Evolutionary conservation across 1,140 invertebrate genomes (phyloP).

Genomic region (Leptopilina clavipes): DNA sequence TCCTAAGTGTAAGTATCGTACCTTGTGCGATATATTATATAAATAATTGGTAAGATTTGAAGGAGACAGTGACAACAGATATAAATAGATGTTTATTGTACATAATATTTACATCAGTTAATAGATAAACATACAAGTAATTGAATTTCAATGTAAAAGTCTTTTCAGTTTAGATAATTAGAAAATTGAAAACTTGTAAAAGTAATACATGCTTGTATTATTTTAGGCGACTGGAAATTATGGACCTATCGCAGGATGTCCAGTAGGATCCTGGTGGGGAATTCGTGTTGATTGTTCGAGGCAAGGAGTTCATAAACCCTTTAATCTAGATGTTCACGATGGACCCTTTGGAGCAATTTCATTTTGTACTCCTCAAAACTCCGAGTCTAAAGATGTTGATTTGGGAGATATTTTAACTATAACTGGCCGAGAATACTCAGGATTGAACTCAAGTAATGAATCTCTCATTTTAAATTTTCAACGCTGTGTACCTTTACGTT

Average conservation of each 20-base stretch:
- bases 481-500: conserved; percentile 64
- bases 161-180: no score
- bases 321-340: conserved; percentile 63
- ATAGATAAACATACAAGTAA: no score
- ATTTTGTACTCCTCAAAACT: conserved; percentile 63
- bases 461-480: conserved; percentile 65
- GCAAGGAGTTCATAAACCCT: conserved; percentile 65
- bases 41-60: no score
- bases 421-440: conserved; percentile 60
- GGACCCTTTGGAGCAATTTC: conserved; percentile 68
- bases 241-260: conserved; percentile 61
- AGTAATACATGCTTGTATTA: conserved; percentile 34
- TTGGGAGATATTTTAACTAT: conserved; percentile 66
- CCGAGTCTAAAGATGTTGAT: conserved; percentile 63
- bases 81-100: no score
- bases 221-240: conserved; percentile 58
- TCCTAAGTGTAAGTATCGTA: no score
- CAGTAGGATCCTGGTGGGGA: conserved; percentile 71
- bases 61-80: no score
- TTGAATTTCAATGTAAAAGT: no score
- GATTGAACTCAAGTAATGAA: conserved; percentile 46
- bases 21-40: no score
- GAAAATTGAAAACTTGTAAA: no score
- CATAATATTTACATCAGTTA: no score
- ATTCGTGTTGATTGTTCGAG: conserved; percentile 70